Evolutionary conservation across 2,113 vertebrate genomes (phyloP).

Genomic region (Paracanthobrama guichenoti): DNA sequence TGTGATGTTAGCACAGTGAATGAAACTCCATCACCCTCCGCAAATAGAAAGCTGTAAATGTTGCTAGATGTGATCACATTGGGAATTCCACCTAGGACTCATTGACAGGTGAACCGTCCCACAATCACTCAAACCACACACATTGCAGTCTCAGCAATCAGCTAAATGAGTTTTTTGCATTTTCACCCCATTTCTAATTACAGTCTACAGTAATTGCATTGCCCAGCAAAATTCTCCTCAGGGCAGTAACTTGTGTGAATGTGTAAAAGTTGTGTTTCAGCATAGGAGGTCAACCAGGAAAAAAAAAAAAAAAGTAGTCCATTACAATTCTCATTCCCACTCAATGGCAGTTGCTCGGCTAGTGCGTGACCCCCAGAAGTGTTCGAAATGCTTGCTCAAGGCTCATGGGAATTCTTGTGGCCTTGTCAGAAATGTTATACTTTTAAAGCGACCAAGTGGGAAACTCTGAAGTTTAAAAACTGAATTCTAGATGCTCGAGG

Average conservation of each 20-base stretch:
- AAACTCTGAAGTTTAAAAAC: background rate
- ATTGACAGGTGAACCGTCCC: background rate
- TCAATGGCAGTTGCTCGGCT: background rate
- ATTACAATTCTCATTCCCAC: background rate
- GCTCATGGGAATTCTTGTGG: background rate
- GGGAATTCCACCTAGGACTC: background rate
- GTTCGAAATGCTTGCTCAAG: background rate
- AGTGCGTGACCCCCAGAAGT: background rate
- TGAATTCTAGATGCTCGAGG: background rate
- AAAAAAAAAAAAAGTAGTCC: background rate
- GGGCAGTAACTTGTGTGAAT: background rate
- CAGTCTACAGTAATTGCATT: conserved; percentile 15
- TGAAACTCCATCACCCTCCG: conserved; percentile 8
- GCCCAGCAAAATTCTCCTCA: background rate
- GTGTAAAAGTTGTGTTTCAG: background rate
- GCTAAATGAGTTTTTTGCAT: conserved; percentile 6
- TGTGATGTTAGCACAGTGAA: background rate
- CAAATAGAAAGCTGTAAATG: conserved; percentile 17
- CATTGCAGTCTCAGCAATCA: background rate
- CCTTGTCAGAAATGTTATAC: background rate
- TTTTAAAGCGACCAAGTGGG: background rate
- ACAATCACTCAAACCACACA: background rate
- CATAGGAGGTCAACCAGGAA: background rate
- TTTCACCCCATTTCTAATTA: background rate
- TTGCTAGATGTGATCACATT: conserved; percentile 25